phyloP scores from a whole-genome alignment of 2,888 invertebrate genomes.

The Bombylius major region DNA sequence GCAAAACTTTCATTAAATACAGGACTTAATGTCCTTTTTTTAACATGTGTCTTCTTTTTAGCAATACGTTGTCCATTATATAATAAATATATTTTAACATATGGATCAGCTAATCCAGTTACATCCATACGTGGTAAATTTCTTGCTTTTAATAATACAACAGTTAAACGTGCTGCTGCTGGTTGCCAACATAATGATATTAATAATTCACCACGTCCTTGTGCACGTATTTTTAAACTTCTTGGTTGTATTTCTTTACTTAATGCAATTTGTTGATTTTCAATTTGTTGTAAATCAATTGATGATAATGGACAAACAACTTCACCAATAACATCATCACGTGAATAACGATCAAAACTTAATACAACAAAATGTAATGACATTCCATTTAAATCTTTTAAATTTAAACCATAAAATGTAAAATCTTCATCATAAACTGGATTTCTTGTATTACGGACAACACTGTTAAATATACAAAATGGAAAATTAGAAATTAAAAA shows the following conservation, averaged over 20 bases:
- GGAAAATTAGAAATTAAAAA: not conserved
- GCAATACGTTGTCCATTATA: constrained; percentile 96
- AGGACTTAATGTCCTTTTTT: constrained; percentile 93
- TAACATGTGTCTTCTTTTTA: constrained; percentile 98
- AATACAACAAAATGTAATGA: constrained; percentile 87
- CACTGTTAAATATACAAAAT: constrained; percentile 39
- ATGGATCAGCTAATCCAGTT: constrained; percentile 91
- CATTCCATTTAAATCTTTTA: constrained; percentile 74
- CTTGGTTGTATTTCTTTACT: constrained; percentile 86
- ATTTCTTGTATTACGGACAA: constrained; percentile 88
- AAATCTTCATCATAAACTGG: constrained; percentile 99
- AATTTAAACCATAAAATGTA: constrained; percentile 89
- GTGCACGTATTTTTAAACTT: constrained; percentile 84
- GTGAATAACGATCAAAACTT: constrained; percentile 93
- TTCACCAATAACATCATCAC: constrained; percentile 97
- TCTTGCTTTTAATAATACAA: constrained; percentile 91
- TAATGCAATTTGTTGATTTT: constrained; percentile 65
- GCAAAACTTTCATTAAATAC: constrained; percentile 99
- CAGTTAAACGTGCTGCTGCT: constrained; percentile 87
- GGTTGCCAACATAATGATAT: constrained; percentile 98
- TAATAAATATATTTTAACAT: constrained; percentile 91
- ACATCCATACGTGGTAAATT: constrained; percentile 98
- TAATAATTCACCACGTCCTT: constrained; percentile 87
- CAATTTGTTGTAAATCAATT: constrained; percentile 52
- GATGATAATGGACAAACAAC: constrained; percentile 72